These are phyloP conservation scores for Lasiurus cinereus DNA, from an alignment of 2,113 vertebrate species.

Conservation along the genomic window DNA sequence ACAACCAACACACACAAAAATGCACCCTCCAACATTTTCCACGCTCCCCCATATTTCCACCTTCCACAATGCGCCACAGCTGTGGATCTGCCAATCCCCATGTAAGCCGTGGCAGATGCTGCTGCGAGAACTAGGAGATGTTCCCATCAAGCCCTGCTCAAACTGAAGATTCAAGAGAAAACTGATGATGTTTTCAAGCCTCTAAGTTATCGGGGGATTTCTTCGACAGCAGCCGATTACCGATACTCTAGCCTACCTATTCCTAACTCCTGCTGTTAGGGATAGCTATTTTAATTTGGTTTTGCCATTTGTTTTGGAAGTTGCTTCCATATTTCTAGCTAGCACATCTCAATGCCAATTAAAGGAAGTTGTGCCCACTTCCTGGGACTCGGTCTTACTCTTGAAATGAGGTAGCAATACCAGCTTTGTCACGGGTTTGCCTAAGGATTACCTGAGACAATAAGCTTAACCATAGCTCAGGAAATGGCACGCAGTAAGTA, in stretches of 20 bases:
- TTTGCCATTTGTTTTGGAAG: background rate
- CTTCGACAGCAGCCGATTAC: background rate
- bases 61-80: background rate
- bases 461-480: background rate
- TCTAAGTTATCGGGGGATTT: background rate
- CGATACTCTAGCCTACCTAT: background rate
- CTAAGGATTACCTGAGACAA: background rate
- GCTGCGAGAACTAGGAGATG: background rate
- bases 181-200: background rate
- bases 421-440: background rate
- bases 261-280: background rate
- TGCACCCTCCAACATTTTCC: background rate
- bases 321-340: background rate
- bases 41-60: background rate
- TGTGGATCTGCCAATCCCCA: background rate
- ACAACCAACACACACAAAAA: background rate
- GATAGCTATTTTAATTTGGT: background rate
- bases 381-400: background rate
- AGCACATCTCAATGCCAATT: background rate
- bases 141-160: background rate
- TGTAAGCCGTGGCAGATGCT: background rate
- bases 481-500: background rate
- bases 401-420: background rate
- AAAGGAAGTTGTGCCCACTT: background rate
- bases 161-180: background rate